Percentiles rank a stretch among this genome's conserved stretches.
phyloP scores from a whole-genome alignment of 1,140 invertebrate species.

The Brachionus sp. region DNA sequence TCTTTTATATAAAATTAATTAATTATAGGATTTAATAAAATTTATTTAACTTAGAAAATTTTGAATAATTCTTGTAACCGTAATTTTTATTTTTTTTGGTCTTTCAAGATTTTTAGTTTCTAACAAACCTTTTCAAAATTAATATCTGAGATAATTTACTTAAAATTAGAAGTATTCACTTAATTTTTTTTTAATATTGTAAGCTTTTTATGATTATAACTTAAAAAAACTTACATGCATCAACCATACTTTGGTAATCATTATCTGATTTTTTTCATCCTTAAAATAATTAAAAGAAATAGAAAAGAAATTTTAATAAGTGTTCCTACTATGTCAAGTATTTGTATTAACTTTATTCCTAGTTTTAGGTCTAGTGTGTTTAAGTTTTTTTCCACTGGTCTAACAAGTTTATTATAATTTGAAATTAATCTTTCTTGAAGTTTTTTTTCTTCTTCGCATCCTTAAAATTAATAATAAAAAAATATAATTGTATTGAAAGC shows the following conservation, averaged over 20 bases:
- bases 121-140: no score
- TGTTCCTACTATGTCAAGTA: slow-evolving; percentile 44
- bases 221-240: slow-evolving; percentile 20
- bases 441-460: slow-evolving; percentile 48
- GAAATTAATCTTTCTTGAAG: slow-evolving; percentile 15
- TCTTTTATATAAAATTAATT: no score
- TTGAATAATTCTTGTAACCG: no score
- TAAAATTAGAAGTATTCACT: no score
- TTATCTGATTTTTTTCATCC: slow-evolving; percentile 46
- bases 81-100: no score
- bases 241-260: slow-evolving; percentile 38
- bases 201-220: not conserved
- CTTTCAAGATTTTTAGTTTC: not conserved
- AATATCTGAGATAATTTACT: no score
- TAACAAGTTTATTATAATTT: slow-evolving; percentile 27
- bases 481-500: not conserved
- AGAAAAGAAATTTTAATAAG: no score
- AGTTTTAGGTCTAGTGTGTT: slow-evolving; percentile 8
- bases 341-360: slow-evolving; percentile 21
- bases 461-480: not conserved
- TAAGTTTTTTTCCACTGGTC: slow-evolving; percentile 23
- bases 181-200: no score
- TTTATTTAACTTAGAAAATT: no score
- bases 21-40: no score
- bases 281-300: not conserved